phyloP scores from a whole-genome alignment of 2,888 invertebrate species.

The Sarcophaga rosellei region DNA sequence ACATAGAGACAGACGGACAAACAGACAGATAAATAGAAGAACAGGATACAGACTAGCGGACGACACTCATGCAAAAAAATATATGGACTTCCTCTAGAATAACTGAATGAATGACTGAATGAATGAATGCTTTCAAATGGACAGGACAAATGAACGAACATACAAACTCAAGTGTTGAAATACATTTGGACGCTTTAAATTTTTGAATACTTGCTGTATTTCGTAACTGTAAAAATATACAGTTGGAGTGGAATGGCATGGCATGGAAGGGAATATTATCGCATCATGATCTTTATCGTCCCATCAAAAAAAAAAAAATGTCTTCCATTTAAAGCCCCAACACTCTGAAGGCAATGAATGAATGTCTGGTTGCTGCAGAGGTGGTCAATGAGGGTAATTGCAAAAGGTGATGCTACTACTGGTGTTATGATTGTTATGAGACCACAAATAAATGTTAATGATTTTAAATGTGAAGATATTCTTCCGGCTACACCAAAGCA shows the following conservation, averaged over 20 bases:
- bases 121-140: not conserved
- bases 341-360: not conserved
- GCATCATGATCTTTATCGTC: slow-evolving; percentile 57
- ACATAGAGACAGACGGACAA: slow-evolving; percentile 12
- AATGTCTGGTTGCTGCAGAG: not conserved
- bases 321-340: not conserved
- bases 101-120: not conserved
- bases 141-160: not conserved
- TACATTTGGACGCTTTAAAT: not conserved
- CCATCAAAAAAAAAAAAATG: too few relatives aligned
- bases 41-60: not conserved
- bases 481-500: not conserved
- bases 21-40: not conserved
- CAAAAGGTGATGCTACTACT: not conserved
- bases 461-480: slow-evolving; percentile 33
- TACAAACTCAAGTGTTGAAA: not conserved
- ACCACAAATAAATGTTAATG: slow-evolving; percentile 61
- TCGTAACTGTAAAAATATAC: too few relatives aligned
- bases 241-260: too few relatives aligned
- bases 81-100: slow-evolving; percentile 14
- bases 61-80: not conserved
- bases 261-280: slow-evolving; percentile 16
- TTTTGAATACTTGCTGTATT: too few relatives aligned
- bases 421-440: slow-evolving; percentile 46
- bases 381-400: not conserved